Base-by-base conservation (phyloP, 2,113 vertebrate species). In the Brachyistius frenatus region DNA sequence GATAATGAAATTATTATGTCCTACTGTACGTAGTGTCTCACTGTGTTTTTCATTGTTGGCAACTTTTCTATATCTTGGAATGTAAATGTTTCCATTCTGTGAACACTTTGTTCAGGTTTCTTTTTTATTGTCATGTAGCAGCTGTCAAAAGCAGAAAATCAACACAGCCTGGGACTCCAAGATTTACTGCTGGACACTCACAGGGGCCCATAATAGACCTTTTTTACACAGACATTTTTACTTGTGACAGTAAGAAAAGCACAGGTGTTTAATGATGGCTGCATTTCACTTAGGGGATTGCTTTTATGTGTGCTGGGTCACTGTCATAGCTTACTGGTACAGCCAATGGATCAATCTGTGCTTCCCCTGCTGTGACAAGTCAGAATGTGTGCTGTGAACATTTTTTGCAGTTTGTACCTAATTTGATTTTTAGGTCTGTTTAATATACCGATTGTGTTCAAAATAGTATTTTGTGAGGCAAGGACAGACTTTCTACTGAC, bases 381-480 rank as follows among this genome's bases (percentile, higher is more conserved):
- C 23, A 23, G 23, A 23, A 23, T 23, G 23, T 23, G 23, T 23
- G 23, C 23, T 23, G 23, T 23, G 23, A 23, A 23, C 23, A 23
- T 32, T 50, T 66, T 68, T 11, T 0, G 13, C 10, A 44, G 3
- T 3, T 11, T 44, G 10, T 44, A 11, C 23, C 23, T 16, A 5
- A 5, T 69, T 10, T 47, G n/a, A 37, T 35, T 55, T 55, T 36
- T 32, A 4, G 23, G 31, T 73, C n/a, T 60, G 15, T 50, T 68
- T 73, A 23, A 16, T 60, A 46, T 23, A 47, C n/a, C 41, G 54
- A 58, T 67, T 56, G 49, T 57, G 16, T 47, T 33, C 9, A 67
- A 49, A 74, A 33, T 14, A 30, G 3, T 37, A 39, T 54, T 52
- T 60, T 66, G 10, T 58, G 33, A n/a, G 31, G 7, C 7, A 53